phyloP scores from a whole-genome alignment of 2,113 vertebrate species.

The Lynx canadensis region DNA sequence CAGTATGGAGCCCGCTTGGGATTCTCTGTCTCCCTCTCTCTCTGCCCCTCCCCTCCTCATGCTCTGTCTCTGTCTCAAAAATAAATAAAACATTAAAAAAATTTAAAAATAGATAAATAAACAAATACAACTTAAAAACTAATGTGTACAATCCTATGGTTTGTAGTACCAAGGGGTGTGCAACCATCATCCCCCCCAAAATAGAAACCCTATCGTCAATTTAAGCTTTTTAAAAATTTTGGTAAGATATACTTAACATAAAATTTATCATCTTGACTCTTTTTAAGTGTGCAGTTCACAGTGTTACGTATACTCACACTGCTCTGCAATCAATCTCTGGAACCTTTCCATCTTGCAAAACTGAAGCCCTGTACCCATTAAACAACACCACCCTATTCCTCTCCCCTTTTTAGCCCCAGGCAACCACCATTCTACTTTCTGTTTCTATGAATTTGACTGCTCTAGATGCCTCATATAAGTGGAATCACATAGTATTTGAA shows the following conservation, averaged over 20 bases:
- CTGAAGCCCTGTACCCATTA: not conserved
- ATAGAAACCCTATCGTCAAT: not conserved
- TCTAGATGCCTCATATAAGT: not conserved
- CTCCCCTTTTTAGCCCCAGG: not conserved
- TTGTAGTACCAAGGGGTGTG: not conserved
- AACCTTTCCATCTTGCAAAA: not conserved
- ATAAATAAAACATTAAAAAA: no score
- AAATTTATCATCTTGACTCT: not conserved
- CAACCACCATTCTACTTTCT: not conserved
- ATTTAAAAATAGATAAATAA: no score
- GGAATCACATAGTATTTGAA: not conserved
- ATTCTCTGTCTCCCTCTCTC: no score
- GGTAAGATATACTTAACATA: not conserved
- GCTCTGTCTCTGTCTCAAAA: no score
- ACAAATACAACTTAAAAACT: not conserved
- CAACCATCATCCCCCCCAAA: not conserved
- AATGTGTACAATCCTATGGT: not conserved
- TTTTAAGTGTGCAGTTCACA: not conserved
- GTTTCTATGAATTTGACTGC: not conserved
- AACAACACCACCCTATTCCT: not conserved
- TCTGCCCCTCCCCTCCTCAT: no score
- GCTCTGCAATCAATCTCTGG: not conserved
- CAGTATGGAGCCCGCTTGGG: no score
- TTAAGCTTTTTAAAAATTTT: not conserved
- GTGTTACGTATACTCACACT: not conserved